Conservation (phyloP, 2,888 invertebrate species). For the Eupelmus urozonus region DNA sequence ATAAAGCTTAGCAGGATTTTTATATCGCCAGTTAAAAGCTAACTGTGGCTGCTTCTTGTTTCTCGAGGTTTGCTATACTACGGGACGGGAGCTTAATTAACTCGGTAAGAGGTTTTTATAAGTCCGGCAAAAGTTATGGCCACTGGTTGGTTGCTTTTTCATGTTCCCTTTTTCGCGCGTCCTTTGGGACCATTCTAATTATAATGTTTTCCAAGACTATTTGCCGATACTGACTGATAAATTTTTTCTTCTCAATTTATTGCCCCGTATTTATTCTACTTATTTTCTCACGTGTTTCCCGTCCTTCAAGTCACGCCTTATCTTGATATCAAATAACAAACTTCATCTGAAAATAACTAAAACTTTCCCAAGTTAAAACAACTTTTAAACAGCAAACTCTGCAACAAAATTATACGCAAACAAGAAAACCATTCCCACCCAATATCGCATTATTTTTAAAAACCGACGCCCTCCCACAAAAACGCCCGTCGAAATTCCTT, state of each 20-base stretch:
- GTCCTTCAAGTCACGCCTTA: neutral
- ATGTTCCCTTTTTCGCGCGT: neutral
- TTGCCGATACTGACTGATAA: neutral
- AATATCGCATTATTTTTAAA: no score
- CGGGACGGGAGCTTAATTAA: conserved; percentile 34
- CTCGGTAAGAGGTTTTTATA: conserved; percentile 37
- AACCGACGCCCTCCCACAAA: no score
- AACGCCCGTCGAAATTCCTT: no score
- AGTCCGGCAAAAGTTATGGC: conserved; percentile 25
- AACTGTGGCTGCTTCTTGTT: conserved; percentile 23
- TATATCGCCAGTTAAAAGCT: neutral
- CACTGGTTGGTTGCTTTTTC: neutral
- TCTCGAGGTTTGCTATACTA: neutral
- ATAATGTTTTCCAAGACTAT: neutral
- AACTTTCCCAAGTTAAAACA: no score
- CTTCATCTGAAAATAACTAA: no score
- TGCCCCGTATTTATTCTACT: neutral
- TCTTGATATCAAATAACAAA: neutral
- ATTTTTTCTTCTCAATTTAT: neutral
- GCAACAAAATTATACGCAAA: no score
- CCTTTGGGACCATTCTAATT: neutral
- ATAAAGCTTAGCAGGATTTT: conserved; percentile 27
- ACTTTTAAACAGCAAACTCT: no score
- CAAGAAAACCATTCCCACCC: no score
- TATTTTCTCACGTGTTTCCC: conserved; percentile 3